These are phyloP conservation scores for Drosophila antonietae DNA, from an alignment of 2,888 invertebrate genomes.

Conservation along the genomic window DNA sequence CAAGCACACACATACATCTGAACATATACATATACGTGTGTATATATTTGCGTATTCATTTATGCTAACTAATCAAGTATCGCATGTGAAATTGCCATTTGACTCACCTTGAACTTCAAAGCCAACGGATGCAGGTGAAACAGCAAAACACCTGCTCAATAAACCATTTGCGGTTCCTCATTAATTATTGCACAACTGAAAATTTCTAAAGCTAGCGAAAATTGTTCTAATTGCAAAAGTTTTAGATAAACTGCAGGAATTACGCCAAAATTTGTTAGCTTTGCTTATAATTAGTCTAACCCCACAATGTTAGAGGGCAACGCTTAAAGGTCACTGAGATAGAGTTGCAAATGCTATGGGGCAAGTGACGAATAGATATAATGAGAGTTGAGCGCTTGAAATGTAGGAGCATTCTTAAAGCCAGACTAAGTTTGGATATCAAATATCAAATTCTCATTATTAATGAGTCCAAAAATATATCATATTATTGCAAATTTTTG, in stretches of 20 bases:
- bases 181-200: slow-evolving; percentile 69
- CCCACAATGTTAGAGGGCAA: slow-evolving; percentile 10
- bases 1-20: slow-evolving; percentile 3
- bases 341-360: background rate
- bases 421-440: too few species aligned
- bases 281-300: slow-evolving; percentile 38
- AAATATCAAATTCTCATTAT: too few species aligned
- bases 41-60: background rate
- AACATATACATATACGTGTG: background rate
- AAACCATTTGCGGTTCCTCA: slow-evolving; percentile 25
- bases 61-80: slow-evolving; percentile 46
- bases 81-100: slow-evolving; percentile 78
- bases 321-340: slow-evolving; percentile 33
- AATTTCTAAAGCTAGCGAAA: slow-evolving; percentile 44
- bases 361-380: background rate
- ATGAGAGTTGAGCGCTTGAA: too few species aligned
- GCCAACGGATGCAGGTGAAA: slow-evolving; percentile 5
- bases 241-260: slow-evolving; percentile 37
- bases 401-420: background rate
- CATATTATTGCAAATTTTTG: too few species aligned
- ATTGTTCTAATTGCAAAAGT: slow-evolving; percentile 66
- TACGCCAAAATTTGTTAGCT: slow-evolving; percentile 12
- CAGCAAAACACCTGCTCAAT: slow-evolving; percentile 31
- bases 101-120: slow-evolving; percentile 80
- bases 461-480: too few species aligned